phyloP scores from a whole-genome alignment of 2,888 invertebrate species.

The Ennomos fuscantarius region DNA sequence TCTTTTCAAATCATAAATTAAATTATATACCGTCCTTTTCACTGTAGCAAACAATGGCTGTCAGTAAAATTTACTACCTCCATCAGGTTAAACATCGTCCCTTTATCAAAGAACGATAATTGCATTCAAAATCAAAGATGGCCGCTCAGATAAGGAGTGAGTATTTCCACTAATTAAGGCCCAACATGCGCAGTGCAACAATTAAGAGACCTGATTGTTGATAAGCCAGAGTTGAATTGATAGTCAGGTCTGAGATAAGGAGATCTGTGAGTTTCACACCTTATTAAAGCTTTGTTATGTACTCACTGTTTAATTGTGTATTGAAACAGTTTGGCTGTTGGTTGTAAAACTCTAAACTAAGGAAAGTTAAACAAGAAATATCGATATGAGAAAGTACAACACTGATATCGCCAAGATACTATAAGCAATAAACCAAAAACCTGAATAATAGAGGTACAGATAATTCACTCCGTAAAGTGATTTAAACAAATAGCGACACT shows the following conservation, averaged over 20 bases:
- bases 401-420: no score
- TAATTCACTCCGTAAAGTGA: no score
- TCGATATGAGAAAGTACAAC: no score
- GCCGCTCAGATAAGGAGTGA: conserved; percentile 67
- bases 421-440: no score
- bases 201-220: conserved; percentile 79
- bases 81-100: conserved; percentile 52
- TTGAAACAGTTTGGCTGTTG: no score
- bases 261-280: conserved; percentile 72
- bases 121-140: conserved; percentile 84
- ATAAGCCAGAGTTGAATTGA: conserved; percentile 73
- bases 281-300: conserved; percentile 58
- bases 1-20: no score
- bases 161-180: conserved; percentile 83
- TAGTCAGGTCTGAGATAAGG: conserved; percentile 67
- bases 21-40: background rate
- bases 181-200: conserved; percentile 77
- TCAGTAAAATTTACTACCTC: conserved; percentile 36
- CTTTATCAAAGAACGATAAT: conserved; percentile 81
- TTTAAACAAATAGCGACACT: no score
- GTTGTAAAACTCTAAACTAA: no score
- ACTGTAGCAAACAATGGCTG: conserved; percentile 18
- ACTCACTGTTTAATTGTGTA: conserved; percentile 39
- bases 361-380: no score
- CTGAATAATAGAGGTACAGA: no score